Evolutionary conservation across 35 echinoderm and acorn worm species (phyloP).

Genomic region (Patiria miniata): DNA sequence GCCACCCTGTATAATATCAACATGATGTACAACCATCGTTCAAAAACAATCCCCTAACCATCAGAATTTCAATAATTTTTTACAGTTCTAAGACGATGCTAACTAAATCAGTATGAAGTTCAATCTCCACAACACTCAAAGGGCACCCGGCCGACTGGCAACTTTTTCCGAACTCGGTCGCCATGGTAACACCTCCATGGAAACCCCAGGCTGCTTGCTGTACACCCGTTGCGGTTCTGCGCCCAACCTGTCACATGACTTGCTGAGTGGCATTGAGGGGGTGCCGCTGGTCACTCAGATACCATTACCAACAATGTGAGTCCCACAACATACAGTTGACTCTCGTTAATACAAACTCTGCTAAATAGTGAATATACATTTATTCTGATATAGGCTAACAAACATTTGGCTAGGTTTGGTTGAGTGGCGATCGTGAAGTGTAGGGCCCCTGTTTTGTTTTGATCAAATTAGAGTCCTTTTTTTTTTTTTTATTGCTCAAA

Average conservation of each 20-base stretch:
- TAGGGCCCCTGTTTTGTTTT: too few species aligned
- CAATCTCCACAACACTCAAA: conserved; percentile 32
- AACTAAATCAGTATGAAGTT: conserved; percentile 83
- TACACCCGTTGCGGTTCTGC: conserved; percentile 82
- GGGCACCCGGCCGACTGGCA: conserved; percentile 56
- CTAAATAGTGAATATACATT: too few species aligned
- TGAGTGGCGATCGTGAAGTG: neutral
- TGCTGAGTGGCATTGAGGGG: conserved; percentile 50
- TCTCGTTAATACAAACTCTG: too few species aligned
- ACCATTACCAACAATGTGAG: conserved; percentile 82
- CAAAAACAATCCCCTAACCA: too few species aligned
- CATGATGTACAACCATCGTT: too few species aligned
- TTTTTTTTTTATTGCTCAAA: too few species aligned
- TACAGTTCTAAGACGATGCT: too few species aligned
- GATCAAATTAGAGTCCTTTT: too few species aligned
- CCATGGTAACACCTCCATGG: conserved; percentile 53
- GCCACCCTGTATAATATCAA: too few species aligned
- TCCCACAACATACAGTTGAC: too few species aligned
- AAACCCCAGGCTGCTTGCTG: conserved; percentile 75
- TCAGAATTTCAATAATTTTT: too few species aligned
- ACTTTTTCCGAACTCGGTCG: conserved; percentile 52
- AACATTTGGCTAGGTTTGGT: neutral
- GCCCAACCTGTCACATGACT: conserved; percentile 69
- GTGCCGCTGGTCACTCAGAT: conserved; percentile 63
- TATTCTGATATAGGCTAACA: neutral